A percentile compares a stretch with the other conserved stretches of the same genome.
Conservation (phyloP, 2,797 vertebrate genomes). For the Artibeus jamaicensis region DNA sequence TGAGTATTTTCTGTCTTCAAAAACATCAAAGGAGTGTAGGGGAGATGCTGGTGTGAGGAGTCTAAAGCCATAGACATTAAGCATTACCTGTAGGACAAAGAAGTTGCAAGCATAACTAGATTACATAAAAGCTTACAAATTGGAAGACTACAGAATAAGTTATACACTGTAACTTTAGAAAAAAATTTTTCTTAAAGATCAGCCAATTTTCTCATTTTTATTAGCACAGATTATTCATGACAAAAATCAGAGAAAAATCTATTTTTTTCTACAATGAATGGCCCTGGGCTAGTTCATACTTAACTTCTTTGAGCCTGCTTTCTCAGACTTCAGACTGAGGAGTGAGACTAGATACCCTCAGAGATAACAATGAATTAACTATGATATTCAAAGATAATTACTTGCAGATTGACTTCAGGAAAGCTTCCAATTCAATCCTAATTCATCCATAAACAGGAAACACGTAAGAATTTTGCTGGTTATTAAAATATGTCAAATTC, state of each 20-base stretch:
- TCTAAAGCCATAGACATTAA: neutral
- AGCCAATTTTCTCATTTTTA: conserved; percentile 30
- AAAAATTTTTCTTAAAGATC: neutral
- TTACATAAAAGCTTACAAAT: neutral
- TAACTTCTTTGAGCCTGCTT: neutral
- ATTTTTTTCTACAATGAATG: neutral
- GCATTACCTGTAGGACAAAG: neutral
- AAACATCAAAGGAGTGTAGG: neutral
- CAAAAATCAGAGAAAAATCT: conserved; percentile 4
- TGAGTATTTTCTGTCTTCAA: neutral
- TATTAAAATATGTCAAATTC: neutral
- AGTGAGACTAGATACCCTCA: neutral
- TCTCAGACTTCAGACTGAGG: neutral
- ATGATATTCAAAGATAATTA: neutral
- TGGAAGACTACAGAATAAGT: neutral
- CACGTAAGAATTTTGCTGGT: neutral
- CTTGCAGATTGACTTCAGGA: neutral
- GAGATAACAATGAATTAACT: neutral
- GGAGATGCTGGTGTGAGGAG: neutral
- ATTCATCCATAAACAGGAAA: conserved; percentile 21
- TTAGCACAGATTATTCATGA: neutral
- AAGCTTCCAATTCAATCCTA: conserved; percentile 17
- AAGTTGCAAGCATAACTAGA: neutral
- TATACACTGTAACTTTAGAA: neutral
- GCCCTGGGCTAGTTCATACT: neutral